Evolutionary conservation across 2,113 vertebrate genomes (phyloP).

Genomic region (Tragelaphus scriptus): DNA sequence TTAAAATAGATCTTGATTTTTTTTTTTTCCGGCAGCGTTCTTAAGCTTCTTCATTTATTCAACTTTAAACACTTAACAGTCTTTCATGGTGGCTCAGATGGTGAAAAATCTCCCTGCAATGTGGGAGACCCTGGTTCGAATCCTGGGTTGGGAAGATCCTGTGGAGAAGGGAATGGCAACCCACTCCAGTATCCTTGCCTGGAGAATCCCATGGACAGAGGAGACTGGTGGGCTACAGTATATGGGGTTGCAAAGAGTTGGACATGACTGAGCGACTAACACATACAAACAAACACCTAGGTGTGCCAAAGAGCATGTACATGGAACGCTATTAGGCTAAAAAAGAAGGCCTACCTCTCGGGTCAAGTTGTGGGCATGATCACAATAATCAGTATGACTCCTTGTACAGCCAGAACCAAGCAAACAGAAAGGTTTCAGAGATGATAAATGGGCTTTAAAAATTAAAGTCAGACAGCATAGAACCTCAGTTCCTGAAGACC

Average conservation of each 20-base stretch:
- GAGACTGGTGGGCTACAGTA: not conserved
- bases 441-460: constrained; percentile 10
- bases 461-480: not conserved
- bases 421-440: constrained; percentile 33
- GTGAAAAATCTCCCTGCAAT: not conserved
- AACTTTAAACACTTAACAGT: not conserved
- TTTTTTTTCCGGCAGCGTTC: not conserved
- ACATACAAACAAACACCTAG: not conserved
- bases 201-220: not conserved
- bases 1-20: not conserved
- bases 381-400: constrained; percentile 10
- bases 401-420: not conserved
- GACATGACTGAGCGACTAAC: not conserved
- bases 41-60: constrained; percentile 44
- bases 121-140: not conserved
- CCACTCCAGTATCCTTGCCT: not conserved
- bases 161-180: not conserved
- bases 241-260: not conserved
- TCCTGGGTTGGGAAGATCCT: not conserved
- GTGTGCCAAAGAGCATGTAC: constrained; percentile 21
- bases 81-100: not conserved
- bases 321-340: not conserved
- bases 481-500: constrained; percentile 21
- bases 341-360: not conserved
- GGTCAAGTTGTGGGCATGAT: not conserved